Percentiles rank a stretch among this genome's conserved stretches.
These are phyloP conservation scores for Scrobipalpa costella DNA, from an alignment of 2,888 invertebrate species.

Conservation along the genomic window DNA sequence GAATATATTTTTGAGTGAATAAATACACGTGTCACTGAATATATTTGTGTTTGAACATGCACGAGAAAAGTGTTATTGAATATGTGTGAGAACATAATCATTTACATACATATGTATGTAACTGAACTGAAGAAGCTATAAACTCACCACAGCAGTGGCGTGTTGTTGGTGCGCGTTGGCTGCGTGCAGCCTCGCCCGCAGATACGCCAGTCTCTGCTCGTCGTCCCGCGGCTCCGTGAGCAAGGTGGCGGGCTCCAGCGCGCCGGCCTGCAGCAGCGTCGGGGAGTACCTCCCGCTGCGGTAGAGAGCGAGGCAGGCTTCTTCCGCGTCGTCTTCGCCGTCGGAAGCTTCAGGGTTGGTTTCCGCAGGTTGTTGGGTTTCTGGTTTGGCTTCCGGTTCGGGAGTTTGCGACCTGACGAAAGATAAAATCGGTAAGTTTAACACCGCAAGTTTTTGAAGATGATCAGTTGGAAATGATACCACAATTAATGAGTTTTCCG, in stretches of 20 bases:
- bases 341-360: constrained; percentile 15
- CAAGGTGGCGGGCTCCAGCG: constrained; percentile 87
- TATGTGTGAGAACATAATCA: neutral
- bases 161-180: constrained; percentile 57
- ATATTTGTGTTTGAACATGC: too few relatives aligned
- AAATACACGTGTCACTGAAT: too few relatives aligned
- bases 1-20: too few relatives aligned
- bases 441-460: too few relatives aligned
- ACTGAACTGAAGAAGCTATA: neutral
- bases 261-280: constrained; percentile 80
- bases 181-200: constrained; percentile 80
- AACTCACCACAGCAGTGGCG: constrained; percentile 15
- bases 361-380: constrained; percentile 30
- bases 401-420: constrained; percentile 4
- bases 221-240: constrained; percentile 90
- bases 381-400: constrained; percentile 28
- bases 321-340: constrained; percentile 47
- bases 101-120: neutral
- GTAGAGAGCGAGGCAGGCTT: constrained; percentile 77
- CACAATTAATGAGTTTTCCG: too few relatives aligned
- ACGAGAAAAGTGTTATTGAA: too few relatives aligned
- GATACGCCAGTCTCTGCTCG: constrained; percentile 85
- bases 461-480: too few relatives aligned
- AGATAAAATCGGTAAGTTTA: neutral
- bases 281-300: constrained; percentile 93